Base-by-base conservation (phyloP, 2,888 invertebrate species). In the Electrophaes corylata region DNA sequence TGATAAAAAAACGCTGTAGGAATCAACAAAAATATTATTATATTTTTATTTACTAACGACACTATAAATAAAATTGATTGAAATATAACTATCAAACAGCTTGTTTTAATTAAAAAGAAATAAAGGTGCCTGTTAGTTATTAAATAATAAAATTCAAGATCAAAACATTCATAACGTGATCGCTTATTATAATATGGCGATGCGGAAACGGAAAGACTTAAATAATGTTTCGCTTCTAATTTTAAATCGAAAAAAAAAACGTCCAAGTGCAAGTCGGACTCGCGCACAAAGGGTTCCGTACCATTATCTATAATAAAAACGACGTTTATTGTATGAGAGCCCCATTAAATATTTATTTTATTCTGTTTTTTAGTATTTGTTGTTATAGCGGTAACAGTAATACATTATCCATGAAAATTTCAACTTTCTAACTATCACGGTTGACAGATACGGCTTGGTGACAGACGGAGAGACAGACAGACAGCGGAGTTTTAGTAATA, bases 91-190 rank as follows among this genome's bases (percentile, higher is more conserved):
- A 1, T 5, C 26, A 29, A 2, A 8, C 26, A 29, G 10, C 10
- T 29, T 8, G 26, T 29, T 29, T 29, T 29, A 10, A 10, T 29
- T 10, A 3, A 5, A 26, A 29, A 29, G 8, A 29, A 29, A 10
- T 10, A 10, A 29, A 29, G 26, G 26, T 29, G 26, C 10, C 26
- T 10, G 10, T 37, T 31, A 46, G n/a, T 16, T 46, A 46, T 33
- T 46, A 33, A 18, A 52, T 29, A 59, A 69, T 64, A 62, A 61
- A 56, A 68, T 19, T 56, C 52, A 60, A 61, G 63, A 43, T 55
- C 58, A 50, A 50, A 31, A 26, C 35, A n/a, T 35, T n/a, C 12
- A 5, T 35, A 14, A 6, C 6, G 35, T 14, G 5, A 12, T 35
- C 12, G 35, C 12, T 37, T 37, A 37, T 2, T 37, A 37, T 37